phyloP scores from a whole-genome alignment of 2,888 invertebrate genomes.

The Cantharis rustica region DNA sequence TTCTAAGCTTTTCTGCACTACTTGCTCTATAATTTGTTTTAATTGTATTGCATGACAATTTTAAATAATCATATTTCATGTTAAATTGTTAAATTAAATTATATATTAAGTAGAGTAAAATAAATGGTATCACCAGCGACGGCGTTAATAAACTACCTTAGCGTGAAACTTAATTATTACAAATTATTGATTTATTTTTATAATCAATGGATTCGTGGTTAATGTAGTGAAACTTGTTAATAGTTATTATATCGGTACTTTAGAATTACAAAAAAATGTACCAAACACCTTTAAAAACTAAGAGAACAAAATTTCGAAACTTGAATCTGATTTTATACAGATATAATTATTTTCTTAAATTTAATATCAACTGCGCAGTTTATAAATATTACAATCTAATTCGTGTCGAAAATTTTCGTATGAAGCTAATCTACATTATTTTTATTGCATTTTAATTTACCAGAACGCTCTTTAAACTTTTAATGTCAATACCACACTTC shows the following conservation, averaged over 20 bases:
- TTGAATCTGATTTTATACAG: neutral
- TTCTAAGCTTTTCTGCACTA: neutral
- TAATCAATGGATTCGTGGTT: neutral
- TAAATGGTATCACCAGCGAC: neutral
- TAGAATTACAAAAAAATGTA: neutral
- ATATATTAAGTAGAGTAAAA: neutral
- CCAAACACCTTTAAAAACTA: neutral
- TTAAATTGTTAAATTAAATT: neutral
- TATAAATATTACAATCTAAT: neutral
- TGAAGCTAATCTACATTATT: neutral
- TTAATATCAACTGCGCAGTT: neutral
- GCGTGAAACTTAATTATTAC: neutral
- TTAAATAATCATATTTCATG: neutral
- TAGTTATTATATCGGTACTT: neutral
- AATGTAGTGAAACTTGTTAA: neutral
- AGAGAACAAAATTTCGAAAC: neutral
- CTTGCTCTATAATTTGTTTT: neutral
- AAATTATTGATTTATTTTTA: neutral
- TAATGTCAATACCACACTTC: neutral
- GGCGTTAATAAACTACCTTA: neutral
- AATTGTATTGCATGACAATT: constrained; percentile 2
- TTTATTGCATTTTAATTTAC: neutral
- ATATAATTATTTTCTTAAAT: neutral
- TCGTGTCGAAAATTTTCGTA: neutral
- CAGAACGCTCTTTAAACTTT: neutral